A percentile compares a stretch with the other conserved stretches of the same genome.
These are phyloP conservation scores for Kryphioiulus occultus DNA, from an alignment of 2,888 invertebrate species.

Conservation along the genomic window DNA sequence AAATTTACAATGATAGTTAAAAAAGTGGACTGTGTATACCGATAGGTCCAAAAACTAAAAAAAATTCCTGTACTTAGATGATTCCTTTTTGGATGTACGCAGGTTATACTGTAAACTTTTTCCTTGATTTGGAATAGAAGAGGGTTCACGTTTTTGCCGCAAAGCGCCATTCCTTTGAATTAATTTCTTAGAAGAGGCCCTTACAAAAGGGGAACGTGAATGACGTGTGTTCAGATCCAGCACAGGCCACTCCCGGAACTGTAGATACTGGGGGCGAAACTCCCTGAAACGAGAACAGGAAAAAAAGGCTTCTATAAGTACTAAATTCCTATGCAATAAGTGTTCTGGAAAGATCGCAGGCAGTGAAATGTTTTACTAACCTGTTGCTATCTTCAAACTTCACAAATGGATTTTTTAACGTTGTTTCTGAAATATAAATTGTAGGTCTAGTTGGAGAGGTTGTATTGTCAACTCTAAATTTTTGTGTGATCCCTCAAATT, in stretches of 20 bases:
- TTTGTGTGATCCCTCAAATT: no score
- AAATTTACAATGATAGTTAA: not conserved
- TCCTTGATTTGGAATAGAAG: not conserved
- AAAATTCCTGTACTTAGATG: not conserved
- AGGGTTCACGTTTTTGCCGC: not conserved
- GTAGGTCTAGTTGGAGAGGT: no score
- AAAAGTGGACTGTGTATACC: not conserved
- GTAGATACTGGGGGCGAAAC: conserved; percentile 41
- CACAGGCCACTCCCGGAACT: conserved; percentile 32
- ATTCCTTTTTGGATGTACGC: not conserved
- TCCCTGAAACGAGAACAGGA: not conserved
- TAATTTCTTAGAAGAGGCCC: not conserved
- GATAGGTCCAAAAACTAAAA: not conserved
- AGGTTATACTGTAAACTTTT: no score
- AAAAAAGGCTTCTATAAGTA: not conserved
- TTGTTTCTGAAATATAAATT: conserved; percentile 16
- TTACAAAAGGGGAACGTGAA: not conserved
- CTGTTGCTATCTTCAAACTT: conserved; percentile 39
- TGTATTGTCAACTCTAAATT: no score
- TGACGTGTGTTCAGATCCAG: not conserved
- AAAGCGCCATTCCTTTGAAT: not conserved
- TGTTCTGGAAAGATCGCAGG: not conserved
- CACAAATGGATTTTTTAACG: conserved; percentile 17
- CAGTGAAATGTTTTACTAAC: not conserved
- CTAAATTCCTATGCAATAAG: not conserved